These are phyloP conservation scores for Megalopta genalis DNA, from an alignment of 1,140 invertebrate species.

Conservation along the genomic window DNA sequence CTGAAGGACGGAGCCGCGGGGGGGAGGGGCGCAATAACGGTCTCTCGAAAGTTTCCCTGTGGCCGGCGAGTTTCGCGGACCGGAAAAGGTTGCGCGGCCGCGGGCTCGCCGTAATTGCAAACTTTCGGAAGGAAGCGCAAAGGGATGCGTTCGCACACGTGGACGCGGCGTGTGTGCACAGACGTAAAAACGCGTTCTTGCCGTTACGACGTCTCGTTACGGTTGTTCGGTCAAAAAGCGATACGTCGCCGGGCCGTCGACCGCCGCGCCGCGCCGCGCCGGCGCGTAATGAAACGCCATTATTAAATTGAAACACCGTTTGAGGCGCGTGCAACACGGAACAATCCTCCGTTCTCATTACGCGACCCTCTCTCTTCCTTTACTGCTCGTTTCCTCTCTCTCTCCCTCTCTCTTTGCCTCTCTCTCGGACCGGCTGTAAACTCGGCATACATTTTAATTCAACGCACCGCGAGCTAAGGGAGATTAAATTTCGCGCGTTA, in stretches of 20 bases:
- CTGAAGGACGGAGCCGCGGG: neutral
- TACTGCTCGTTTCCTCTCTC: neutral
- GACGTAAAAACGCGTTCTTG: conserved; percentile 29
- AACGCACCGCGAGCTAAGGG: conserved; percentile 45
- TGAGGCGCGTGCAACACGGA: conserved; percentile 40
- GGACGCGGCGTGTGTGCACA: no score
- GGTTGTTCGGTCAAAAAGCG: conserved; percentile 38
- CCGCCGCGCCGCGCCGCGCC: neutral
- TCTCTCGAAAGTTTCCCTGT: neutral
- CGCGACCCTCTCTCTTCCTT: neutral
- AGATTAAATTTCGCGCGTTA: conserved; percentile 61
- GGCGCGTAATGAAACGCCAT: conserved; percentile 38
- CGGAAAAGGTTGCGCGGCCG: neutral
- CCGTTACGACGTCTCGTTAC: conserved; percentile 12
- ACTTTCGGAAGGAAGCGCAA: conserved; percentile 11
- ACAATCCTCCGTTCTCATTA: conserved; percentile 56
- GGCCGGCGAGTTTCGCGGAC: neutral
- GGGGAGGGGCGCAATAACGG: neutral
- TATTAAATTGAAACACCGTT: conserved; percentile 52
- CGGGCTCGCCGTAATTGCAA: conserved; percentile 18
- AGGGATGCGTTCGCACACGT: neutral
- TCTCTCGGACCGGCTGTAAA: neutral
- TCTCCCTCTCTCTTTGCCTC: no score
- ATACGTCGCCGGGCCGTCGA: conserved; percentile 23
- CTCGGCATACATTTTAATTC: conserved; percentile 56